phyloP scores from a whole-genome alignment of 2,113 vertebrate species.

The Tinamus guttatus region DNA sequence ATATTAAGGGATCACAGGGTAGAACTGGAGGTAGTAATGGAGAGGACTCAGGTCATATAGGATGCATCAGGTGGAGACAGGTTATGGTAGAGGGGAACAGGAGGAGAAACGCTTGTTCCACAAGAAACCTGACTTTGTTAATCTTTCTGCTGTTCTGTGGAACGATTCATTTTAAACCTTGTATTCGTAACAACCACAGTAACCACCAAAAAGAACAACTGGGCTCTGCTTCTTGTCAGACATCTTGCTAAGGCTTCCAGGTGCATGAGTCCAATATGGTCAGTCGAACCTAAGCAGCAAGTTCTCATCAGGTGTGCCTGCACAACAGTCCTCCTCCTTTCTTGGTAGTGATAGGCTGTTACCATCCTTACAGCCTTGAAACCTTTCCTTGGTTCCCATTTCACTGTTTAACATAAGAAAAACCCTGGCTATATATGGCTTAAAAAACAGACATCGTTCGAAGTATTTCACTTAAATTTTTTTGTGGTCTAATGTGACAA shows the following conservation, averaged over 20 bases:
- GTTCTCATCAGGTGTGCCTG: neutral
- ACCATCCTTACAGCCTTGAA: neutral
- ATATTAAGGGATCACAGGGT: neutral
- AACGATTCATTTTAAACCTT: neutral
- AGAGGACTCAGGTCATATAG: neutral
- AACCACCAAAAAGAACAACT: neutral
- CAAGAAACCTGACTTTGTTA: neutral
- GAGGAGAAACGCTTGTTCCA: neutral
- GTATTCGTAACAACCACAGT: neutral
- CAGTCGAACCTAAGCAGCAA: neutral
- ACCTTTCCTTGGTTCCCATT: rapidly evolving
- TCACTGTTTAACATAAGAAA: neutral
- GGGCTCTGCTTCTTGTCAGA: neutral
- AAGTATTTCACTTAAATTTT: neutral
- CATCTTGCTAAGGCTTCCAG: neutral
- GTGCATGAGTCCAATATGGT: neutral
- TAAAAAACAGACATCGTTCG: neutral
- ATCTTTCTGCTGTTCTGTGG: neutral
- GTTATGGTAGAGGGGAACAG: neutral
- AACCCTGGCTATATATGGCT: neutral
- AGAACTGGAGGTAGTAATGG: neutral
- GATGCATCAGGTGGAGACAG: neutral
- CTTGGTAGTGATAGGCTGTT: neutral
- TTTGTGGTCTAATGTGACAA: neutral
- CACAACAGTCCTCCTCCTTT: neutral